phyloP scores from a whole-genome alignment of 2,113 vertebrate genomes.

The Leucoraja erinaceus region DNA sequence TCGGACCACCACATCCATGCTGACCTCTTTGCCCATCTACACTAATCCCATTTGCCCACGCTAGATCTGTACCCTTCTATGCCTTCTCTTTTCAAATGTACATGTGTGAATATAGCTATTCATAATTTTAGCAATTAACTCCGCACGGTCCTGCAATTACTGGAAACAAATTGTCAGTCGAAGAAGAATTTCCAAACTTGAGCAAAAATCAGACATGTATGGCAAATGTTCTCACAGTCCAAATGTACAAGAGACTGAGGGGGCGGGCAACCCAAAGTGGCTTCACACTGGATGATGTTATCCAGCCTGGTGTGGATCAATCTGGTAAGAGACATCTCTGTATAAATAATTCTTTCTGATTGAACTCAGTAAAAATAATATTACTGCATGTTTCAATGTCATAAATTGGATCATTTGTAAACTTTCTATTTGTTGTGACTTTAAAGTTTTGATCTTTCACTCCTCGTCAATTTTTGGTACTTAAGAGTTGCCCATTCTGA shows the following conservation, averaged over 20 bases:
- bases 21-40: too few species aligned
- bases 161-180: constrained; percentile 52
- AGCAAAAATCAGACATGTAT: constrained; percentile 53
- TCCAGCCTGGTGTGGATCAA: constrained; percentile 60
- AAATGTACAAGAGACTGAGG: constrained; percentile 59
- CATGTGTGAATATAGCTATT: background rate
- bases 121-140: constrained; percentile 42
- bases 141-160: constrained; percentile 54
- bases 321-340: constrained; percentile 40
- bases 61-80: background rate
- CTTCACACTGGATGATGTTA: constrained; percentile 60
- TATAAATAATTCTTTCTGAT: background rate
- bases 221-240: constrained; percentile 52
- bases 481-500: background rate
- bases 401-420: background rate
- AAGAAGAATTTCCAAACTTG: constrained; percentile 60
- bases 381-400: background rate
- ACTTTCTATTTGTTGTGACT: background rate
- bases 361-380: background rate
- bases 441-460: background rate
- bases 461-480: background rate
- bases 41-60: too few species aligned
- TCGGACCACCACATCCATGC: too few species aligned
- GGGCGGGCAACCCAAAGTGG: constrained; percentile 56
- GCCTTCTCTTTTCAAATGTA: background rate